phyloP scores from a whole-genome alignment of 2,113 vertebrate genomes.

The Corydoras sp. region DNA sequence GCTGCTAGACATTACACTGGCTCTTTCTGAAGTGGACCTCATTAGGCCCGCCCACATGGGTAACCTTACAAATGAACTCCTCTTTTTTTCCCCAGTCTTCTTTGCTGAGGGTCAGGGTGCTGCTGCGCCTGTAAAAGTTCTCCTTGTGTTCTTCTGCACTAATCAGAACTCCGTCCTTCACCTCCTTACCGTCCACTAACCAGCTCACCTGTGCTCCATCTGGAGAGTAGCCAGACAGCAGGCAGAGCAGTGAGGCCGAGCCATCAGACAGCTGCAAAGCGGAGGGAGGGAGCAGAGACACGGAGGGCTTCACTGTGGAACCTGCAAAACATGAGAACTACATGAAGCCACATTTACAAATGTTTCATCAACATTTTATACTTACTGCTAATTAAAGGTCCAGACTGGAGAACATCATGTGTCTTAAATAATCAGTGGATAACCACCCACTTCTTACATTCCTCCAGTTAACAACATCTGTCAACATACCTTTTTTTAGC shows the following conservation, averaged over 20 bases:
- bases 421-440: too few species aligned
- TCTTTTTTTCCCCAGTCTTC: too few species aligned
- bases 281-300: slow-evolving; percentile 34
- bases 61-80: too few species aligned
- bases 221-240: slow-evolving; percentile 28
- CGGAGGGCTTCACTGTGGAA: slow-evolving; percentile 7
- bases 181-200: background rate
- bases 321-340: background rate
- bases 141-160: slow-evolving; percentile 44
- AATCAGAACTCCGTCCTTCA: slow-evolving; percentile 12
- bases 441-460: too few species aligned
- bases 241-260: slow-evolving; percentile 28
- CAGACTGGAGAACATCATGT: too few species aligned
- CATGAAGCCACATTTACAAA: background rate
- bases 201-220: slow-evolving; percentile 18
- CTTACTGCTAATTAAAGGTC: too few species aligned
- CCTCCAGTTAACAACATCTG: too few species aligned
- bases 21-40: background rate
- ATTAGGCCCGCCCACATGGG: too few species aligned
- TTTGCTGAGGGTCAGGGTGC: too few species aligned
- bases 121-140: too few species aligned
- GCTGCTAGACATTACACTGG: background rate
- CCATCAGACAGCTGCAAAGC: slow-evolving; percentile 24
- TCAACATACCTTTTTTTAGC: too few species aligned
- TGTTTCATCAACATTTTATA: background rate